phyloP scores from a whole-genome alignment of 1,140 invertebrate species.

The Coelopa frigida region DNA sequence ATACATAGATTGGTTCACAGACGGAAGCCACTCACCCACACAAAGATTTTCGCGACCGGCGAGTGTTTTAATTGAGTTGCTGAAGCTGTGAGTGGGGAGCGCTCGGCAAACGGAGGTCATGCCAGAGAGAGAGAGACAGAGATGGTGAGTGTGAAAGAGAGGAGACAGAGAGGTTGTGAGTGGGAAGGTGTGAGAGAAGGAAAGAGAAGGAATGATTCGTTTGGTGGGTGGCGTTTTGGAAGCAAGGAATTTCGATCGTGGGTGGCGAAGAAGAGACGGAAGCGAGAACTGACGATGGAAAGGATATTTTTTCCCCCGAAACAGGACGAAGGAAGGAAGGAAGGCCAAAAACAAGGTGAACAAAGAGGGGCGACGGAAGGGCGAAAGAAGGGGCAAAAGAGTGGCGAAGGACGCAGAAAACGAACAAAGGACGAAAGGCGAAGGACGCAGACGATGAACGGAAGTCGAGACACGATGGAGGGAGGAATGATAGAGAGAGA shows the following conservation, averaged over 20 bases:
- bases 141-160: neutral
- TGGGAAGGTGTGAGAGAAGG: neutral
- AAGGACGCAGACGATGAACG: neutral
- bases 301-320: too few species aligned
- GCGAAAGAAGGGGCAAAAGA: neutral
- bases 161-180: neutral
- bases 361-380: neutral
- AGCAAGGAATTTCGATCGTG: too few species aligned
- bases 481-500: neutral
- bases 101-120: neutral
- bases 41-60: neutral
- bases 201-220: neutral
- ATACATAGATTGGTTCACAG: neutral
- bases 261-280: too few species aligned
- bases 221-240: too few species aligned
- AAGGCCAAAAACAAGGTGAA: too few species aligned
- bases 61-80: neutral
- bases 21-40: neutral
- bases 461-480: neutral
- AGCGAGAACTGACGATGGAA: too few species aligned
- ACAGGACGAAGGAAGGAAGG: too few species aligned
- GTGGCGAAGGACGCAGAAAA: neutral
- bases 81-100: neutral
- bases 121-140: neutral
- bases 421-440: neutral